phyloP scores from a whole-genome alignment of 92 coral and sea anemone species.

The Epizoanthus stellaris region DNA sequence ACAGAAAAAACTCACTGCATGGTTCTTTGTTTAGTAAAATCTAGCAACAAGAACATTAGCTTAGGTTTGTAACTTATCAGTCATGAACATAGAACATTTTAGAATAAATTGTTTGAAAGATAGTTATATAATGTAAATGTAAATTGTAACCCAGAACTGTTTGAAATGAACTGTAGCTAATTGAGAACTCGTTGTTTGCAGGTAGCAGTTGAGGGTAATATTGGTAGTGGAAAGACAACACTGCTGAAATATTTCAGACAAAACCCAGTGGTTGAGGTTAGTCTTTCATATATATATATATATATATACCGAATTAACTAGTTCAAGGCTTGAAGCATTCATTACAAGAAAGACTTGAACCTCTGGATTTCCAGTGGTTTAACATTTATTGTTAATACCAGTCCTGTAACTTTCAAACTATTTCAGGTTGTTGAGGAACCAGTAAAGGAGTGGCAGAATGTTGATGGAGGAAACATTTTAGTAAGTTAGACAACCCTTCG shows the following conservation, averaged over 20 bases:
- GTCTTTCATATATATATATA: not conserved
- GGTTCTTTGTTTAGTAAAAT: no score
- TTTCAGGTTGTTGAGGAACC: constrained; percentile 90
- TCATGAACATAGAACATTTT: no score
- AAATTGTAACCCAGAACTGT: not conserved
- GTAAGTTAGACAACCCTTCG: constrained; percentile 48
- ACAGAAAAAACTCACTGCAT: no score
- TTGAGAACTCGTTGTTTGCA: constrained; percentile 8
- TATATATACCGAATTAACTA: not conserved
- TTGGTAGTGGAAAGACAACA: constrained; percentile 99
- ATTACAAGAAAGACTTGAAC: not conserved
- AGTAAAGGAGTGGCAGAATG: constrained; percentile 95
- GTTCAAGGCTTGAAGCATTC: no score
- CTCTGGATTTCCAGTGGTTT: not conserved
- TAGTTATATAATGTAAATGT: not conserved
- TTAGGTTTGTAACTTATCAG: no score
- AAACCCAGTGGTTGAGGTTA: constrained; percentile 85
- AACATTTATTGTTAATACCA: not conserved
- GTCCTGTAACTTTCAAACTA: not conserved
- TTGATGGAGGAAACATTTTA: constrained; percentile 82
- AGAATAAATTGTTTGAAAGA: no score
- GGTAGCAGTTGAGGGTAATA: constrained; percentile 97
- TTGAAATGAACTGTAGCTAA: not conserved
- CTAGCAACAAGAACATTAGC: no score
- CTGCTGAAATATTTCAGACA: constrained; percentile 87